These are phyloP conservation scores for Ailuropoda melanoleuca DNA, from an alignment of 2,113 vertebrate genomes.

Conservation along the genomic window DNA sequence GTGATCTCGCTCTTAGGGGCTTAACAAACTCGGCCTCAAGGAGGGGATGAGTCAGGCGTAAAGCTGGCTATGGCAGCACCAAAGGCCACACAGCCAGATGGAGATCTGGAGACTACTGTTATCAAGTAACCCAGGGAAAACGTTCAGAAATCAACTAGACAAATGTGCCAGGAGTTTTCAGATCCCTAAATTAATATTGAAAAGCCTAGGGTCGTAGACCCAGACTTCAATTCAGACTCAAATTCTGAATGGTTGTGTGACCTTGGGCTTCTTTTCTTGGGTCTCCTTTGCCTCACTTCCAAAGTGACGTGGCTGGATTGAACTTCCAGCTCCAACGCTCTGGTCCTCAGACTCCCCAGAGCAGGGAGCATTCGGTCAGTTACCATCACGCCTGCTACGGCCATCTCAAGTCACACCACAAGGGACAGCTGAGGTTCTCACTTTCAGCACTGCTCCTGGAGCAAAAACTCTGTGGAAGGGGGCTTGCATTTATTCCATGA, in stretches of 20 bases:
- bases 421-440: not conserved
- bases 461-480: not conserved
- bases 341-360: not conserved
- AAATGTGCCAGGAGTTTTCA: not conserved
- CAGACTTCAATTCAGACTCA: not conserved
- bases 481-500: not conserved
- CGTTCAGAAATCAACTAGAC: not conserved
- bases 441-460: not conserved
- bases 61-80: not conserved
- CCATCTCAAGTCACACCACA: not conserved
- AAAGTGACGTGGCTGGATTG: not conserved
- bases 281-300: not conserved
- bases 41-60: not conserved
- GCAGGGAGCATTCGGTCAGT: not conserved
- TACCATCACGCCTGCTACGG: not conserved
- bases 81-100: accelerated
- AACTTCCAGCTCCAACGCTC: not conserved
- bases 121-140: not conserved
- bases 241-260: not conserved
- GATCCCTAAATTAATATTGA: not conserved
- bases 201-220: not conserved
- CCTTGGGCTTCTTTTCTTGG: not conserved
- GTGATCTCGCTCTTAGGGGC: not conserved
- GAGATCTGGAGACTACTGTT: not conserved
- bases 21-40: not conserved